Base-by-base conservation (phyloP, 2,113 vertebrate species). In the Heterocephalus glaber region DNA sequence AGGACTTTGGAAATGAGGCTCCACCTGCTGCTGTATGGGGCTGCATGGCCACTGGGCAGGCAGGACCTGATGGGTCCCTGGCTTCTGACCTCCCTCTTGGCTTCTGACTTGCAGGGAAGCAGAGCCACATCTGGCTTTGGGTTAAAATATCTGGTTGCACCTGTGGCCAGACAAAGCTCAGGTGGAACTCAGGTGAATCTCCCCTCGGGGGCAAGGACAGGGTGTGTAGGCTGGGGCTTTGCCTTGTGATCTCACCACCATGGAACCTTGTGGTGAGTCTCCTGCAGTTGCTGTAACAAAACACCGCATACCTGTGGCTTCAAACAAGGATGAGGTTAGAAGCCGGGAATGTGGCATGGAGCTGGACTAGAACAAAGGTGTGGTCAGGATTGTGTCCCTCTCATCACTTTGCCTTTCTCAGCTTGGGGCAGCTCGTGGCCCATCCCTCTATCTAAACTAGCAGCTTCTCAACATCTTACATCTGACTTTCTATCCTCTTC, bases 381-480 rank as follows among this genome's bases (percentile, higher is more conserved):
- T 16, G 0, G 4, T 44, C 26, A 7, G 65, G 72, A 41, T 20
- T 16, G 26, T 0, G 2, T 17, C 56, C 60, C 14, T 28, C 38
- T 81, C 6, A 0, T n/a, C 5, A 47, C 70, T 35, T 16, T 0
- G 26, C 80, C 60, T 7, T 4, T 3, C 33, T 28, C 20, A 44
- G 58, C n/a, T 17, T n/a, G 54, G 11, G 0, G 66, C 28, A 44
- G 52, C 41, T 0, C 72, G 28, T 8, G 5, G 26, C 41, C 41
- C 0, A 22, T 14, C 49, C 16, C 1, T 90, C 26, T 0, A 0
- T 49, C 90, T 33, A 17, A 9, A 3, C 20, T 3, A 3, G 54
- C 8, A 0, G 5, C 13, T 4, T 10, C 1, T 26, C 2, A 20
- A 16, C 8, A 1, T 49, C 47, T n/a, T 47, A 54, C 11, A 54